Evolutionary conservation across 2,888 invertebrate genomes (phyloP), one percentile per base, ranked within the genome.

Genomic region (Bembecia ichneumoniformis): DNA sequence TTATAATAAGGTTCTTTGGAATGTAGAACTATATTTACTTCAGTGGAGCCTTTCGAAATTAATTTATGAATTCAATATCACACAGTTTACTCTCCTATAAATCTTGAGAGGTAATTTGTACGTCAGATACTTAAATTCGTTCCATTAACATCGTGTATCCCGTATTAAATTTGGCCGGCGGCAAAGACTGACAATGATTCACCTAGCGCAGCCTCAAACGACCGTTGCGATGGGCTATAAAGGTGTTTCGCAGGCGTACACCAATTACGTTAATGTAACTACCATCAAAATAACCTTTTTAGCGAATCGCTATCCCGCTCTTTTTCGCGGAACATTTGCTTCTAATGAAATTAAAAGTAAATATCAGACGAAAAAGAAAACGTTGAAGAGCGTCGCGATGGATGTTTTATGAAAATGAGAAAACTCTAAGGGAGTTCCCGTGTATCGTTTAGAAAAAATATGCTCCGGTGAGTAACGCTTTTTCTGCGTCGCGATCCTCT

Each of bases 191-290:
- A 74, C 78, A 77, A 77, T 76, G 74, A 81, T 79, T 76, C 78
- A 76, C 54, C 73, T 72, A 73, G 72, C 70, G 68, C 63, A 74
- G 71, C 72, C 74, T 71, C 71, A 70, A 80, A 82, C 77, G 77
- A 72, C 73, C 74, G 67, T 66, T 64, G 66, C 76, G 71, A 77
- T 77, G 70, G 77, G 68, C 78, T 70, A 78, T 81, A 82, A 83
- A 82, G 79, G 74, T 80, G 75, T 82, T 82, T 77, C 74, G 73
- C 71, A 77, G 73, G 72, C 77, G 75, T 77, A 77, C 68, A 76
- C 74, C 83, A 83, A 84, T 86, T 82, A 84, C 78, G 73, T 81
- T 82, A 83, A 83, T 83, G 82, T 81, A 77, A 76, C 78, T 76
- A 76, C 78, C 80, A 77, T 76, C 76, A 74, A 74, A 80, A 80